Percentiles rank a stretch among this genome's conserved stretches.
Evolutionary conservation across 2,888 invertebrate genomes (phyloP).

Genomic region (Stenodera caucasica): DNA sequence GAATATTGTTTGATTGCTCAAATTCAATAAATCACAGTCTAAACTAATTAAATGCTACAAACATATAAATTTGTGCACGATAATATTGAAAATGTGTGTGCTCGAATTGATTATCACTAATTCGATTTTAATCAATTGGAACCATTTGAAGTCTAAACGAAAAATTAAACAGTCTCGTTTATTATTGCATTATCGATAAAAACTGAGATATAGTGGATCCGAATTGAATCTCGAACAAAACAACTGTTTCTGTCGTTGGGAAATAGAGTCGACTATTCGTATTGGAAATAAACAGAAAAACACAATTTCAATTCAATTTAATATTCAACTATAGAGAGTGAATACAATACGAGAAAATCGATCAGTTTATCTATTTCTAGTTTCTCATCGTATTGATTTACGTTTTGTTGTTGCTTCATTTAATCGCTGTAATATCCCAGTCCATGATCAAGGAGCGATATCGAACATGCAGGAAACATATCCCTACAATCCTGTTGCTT

Average conservation of each 20-base stretch:
- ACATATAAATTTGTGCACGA: neutral
- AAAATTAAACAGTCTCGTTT: neutral
- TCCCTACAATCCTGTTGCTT: constrained; percentile 58
- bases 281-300: neutral
- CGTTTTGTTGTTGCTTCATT: constrained; percentile 17
- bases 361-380: neutral
- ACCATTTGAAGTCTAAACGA: neutral
- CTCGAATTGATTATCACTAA: too few relatives aligned
- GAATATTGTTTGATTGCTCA: neutral
- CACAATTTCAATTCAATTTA: neutral
- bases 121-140: neutral
- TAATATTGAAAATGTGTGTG: neutral
- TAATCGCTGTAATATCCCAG: constrained; percentile 56
- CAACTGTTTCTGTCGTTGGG: neutral
- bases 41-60: too few relatives aligned
- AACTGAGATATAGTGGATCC: neutral
- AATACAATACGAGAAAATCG: neutral
- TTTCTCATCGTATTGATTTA: neutral
- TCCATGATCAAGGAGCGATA: constrained; percentile 70
- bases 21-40: neutral
- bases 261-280: neutral
- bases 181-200: neutral
- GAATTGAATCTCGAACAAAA: neutral
- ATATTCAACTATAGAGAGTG: neutral
- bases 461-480: constrained; percentile 63